Percentiles rank a stretch among this genome's conserved stretches.
These are phyloP conservation scores for Rhagoletis zephyria DNA, from an alignment of 1,140 invertebrate genomes.

Conservation along the genomic window DNA sequence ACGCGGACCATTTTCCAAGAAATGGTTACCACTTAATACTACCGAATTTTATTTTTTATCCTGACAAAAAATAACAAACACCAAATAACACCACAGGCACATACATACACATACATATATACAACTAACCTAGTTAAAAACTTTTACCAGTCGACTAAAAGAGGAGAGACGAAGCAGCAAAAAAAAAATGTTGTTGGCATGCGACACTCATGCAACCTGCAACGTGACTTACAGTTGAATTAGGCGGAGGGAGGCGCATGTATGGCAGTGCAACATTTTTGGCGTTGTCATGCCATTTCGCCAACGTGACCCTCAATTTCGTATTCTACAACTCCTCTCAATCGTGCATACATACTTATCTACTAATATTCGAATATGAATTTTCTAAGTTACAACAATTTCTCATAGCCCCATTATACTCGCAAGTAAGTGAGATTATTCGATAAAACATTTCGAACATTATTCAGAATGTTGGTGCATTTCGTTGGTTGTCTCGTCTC, in stretches of 20 bases:
- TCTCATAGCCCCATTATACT: neutral
- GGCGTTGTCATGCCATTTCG: neutral
- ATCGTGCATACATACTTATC: no score
- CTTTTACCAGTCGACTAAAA: neutral
- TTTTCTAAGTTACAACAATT: neutral
- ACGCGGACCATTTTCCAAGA: no score
- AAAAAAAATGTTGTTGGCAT: conserved; percentile 3
- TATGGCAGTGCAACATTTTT: neutral
- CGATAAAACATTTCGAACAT: conserved; percentile 13
- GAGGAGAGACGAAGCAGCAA: neutral
- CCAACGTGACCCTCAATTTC: neutral
- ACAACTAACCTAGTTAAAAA: neutral
- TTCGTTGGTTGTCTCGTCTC: neutral
- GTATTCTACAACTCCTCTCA: neutral
- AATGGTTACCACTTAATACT: no score
- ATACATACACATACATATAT: no score
- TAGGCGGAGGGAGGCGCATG: neutral
- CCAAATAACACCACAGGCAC: no score
- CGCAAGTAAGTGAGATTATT: neutral
- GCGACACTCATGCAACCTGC: conserved; percentile 20
- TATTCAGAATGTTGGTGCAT: neutral
- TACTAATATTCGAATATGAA: neutral
- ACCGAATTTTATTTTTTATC: neutral
- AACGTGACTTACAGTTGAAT: conserved; percentile 1
- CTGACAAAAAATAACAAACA: neutral